phyloP scores from a whole-genome alignment of 2,113 vertebrate species.

The Collichthys lucidus region DNA sequence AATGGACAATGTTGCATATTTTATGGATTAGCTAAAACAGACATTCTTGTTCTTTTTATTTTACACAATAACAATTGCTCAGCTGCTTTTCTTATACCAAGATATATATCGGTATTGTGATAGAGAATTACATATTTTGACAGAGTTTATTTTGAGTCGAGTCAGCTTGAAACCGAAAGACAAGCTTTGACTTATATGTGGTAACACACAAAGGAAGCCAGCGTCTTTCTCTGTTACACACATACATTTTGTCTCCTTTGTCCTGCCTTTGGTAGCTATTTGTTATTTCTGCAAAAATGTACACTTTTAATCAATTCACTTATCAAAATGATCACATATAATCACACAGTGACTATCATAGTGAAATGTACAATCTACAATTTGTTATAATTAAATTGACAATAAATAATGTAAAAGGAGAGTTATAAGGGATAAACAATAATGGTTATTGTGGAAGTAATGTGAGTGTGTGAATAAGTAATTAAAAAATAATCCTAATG shows the following conservation, averaged over 20 bases:
- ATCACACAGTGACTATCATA: too few species aligned
- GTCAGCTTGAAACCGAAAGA: background rate
- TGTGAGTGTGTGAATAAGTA: too few species aligned
- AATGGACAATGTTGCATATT: background rate
- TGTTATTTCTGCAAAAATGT: background rate
- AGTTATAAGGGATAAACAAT: too few species aligned
- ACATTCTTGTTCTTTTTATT: background rate
- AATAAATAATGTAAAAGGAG: too few species aligned
- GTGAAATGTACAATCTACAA: too few species aligned
- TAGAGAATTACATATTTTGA: background rate
- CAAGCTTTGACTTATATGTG: background rate
- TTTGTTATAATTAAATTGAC: too few species aligned
- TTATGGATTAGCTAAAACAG: background rate
- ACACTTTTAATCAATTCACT: too few species aligned
- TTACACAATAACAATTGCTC: background rate
- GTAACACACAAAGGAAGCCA: background rate
- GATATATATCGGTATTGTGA: background rate
- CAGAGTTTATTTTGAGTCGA: background rate
- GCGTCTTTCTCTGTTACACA: background rate
- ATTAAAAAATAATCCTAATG: too few species aligned
- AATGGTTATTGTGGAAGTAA: too few species aligned
- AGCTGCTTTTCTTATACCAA: background rate
- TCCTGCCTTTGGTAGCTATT: background rate
- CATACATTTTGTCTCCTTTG: background rate
- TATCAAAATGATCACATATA: too few species aligned